phyloP scores from a whole-genome alignment of 2,888 invertebrate genomes.

The Graphium colonna region DNA sequence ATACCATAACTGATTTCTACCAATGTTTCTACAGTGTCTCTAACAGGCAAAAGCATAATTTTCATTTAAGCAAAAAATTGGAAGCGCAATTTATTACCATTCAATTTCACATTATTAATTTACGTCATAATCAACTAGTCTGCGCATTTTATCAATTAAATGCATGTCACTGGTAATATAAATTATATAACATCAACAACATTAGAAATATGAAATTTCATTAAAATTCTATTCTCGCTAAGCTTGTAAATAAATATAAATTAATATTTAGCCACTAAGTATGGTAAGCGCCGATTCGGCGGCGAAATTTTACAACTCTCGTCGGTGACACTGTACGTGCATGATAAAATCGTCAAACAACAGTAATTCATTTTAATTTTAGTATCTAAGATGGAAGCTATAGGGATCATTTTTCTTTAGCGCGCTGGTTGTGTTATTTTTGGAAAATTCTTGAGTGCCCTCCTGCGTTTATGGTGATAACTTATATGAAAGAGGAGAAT shows the following conservation, averaged over 20 bases:
- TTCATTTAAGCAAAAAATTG: too few relatives aligned
- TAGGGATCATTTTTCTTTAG: conserved; percentile 38
- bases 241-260: background rate
- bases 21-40: too few relatives aligned
- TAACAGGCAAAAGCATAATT: too few relatives aligned
- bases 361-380: conserved; percentile 19
- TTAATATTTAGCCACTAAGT: conserved; percentile 4
- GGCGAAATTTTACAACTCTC: conserved; percentile 52
- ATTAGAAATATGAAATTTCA: too few relatives aligned
- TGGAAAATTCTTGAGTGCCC: conserved; percentile 33
- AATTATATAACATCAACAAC: too few relatives aligned
- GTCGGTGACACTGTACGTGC: conserved; percentile 46
- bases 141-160: too few relatives aligned
- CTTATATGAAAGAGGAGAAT: conserved; percentile 56
- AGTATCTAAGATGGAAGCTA: background rate
- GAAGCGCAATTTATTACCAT: too few relatives aligned
- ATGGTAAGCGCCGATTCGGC: conserved; percentile 38
- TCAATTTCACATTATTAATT: too few relatives aligned
- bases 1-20: too few relatives aligned
- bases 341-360: conserved; percentile 47
- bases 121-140: too few relatives aligned
- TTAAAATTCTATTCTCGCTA: too few relatives aligned
- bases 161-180: too few relatives aligned
- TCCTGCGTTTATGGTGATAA: conserved; percentile 53
- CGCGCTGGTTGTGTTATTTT: conserved; percentile 19